Base-by-base conservation (phyloP, 2,113 vertebrate species). In the Seriola quinqueradiata region DNA sequence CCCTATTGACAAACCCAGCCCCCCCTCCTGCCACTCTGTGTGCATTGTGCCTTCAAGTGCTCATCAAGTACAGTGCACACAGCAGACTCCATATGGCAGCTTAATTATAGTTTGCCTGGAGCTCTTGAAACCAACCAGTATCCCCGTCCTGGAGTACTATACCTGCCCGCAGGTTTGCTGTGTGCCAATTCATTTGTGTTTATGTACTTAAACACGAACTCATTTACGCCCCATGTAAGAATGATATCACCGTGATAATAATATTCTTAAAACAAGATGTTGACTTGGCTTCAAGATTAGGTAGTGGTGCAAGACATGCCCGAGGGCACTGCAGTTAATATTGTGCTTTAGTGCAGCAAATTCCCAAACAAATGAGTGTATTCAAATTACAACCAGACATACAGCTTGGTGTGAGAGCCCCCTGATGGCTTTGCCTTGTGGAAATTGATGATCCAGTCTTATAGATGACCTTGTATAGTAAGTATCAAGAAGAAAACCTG, bases 51-150 rank as follows among this genome's bases (percentile, higher is more conserved):
- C 77, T 83, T 85, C 46, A 67, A 63, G 55, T 83, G 38, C 59
- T 61, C 80, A 67, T 77, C 68, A 67, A 68, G 66, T 69, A 32
- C 28, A 28, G 28, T 28, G 28, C 28, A 28, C 28, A 28, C 28
- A 28, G 28, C 70, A 46, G 70, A 60, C 59, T 67, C 34, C 60
- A 78, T 67, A 76, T 79, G 66, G 63, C 44, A 74, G 68, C 58
- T 73, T 76, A 75, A 75, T 82, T 82, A 78, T 55, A 73, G 12
- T 28, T 72, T n/a, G 67, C 77, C 84, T 70, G 32, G 46, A 71
- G 81, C 77, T 44, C 46, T 72, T 21, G 38, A 61, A 83, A 63
- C 55, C 50, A 69, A 70, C 44, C 50, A 81, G 54, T 25, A 10
- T 66, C 58, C 28, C 21, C 13, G 28, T n/a, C 40, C 21, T 67